Percentiles rank a stretch among this genome's conserved stretches.
Conservation (phyloP, 2,888 invertebrate genomes). For the Oithona nana region DNA sequence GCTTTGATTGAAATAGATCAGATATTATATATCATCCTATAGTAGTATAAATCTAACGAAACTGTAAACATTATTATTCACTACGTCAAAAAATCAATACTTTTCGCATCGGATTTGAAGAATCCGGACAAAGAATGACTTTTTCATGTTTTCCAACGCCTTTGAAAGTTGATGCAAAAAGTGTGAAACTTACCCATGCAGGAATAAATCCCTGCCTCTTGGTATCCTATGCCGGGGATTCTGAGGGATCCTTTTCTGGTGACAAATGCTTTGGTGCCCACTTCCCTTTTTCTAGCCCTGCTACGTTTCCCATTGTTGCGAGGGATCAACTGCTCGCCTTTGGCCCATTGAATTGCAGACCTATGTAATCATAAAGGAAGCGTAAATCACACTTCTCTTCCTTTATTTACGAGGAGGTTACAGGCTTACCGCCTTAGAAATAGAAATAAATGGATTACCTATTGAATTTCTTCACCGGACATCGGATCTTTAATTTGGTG, state of each 20-base stretch:
- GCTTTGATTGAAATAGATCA: neutral
- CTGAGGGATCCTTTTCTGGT: constrained; percentile 73
- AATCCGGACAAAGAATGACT: no score
- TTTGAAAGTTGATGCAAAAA: neutral
- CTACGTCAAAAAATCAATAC: no score
- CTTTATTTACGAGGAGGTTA: no score
- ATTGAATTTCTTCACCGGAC: constrained; percentile 60
- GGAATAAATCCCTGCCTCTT: constrained; percentile 66
- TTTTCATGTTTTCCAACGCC: no score
- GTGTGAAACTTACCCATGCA: constrained; percentile 45
- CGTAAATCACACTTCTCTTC: no score
- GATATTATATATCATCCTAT: no score
- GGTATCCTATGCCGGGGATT: constrained; percentile 55
- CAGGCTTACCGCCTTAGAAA: no score
- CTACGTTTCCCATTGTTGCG: neutral
- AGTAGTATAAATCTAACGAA: no score
- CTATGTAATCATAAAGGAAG: no score
- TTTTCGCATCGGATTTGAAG: no score
- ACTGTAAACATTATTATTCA: no score
- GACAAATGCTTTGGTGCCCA: constrained; percentile 48
- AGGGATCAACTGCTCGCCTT: constrained; percentile 39
- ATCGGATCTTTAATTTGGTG: constrained; percentile 77
- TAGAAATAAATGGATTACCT: no score
- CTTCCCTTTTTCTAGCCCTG: constrained; percentile 4
- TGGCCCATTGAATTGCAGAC: constrained; percentile 70